A percentile compares a stretch with the other conserved stretches of the same genome.
phyloP scores from a whole-genome alignment of 2,113 vertebrate genomes.

The Protomyctophum bolini region DNA sequence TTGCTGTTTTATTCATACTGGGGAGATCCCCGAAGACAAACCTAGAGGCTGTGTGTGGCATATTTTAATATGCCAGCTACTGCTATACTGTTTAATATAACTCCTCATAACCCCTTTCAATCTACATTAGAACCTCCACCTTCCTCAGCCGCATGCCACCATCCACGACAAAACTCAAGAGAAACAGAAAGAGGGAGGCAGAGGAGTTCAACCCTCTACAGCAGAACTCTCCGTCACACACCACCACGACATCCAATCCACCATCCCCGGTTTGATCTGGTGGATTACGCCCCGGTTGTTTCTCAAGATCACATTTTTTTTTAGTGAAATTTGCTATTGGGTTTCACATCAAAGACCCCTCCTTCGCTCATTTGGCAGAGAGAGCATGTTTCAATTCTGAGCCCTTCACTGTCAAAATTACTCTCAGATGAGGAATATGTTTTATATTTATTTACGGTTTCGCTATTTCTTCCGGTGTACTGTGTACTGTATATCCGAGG shows the following conservation, averaged over 20 bases:
- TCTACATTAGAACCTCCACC: constrained; percentile 30
- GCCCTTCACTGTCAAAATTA: constrained; percentile 50
- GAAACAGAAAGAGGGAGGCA: constrained; percentile 21
- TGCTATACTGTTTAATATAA: constrained; percentile 60
- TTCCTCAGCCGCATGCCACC: constrained; percentile 28
- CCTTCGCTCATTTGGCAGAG: constrained; percentile 21
- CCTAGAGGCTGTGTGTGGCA: constrained; percentile 77
- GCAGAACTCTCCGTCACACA: constrained; percentile 22
- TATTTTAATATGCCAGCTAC: constrained; percentile 75
- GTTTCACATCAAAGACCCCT: constrained; percentile 43
- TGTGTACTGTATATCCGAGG: not conserved
- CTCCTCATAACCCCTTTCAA: constrained; percentile 66
- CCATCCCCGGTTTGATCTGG: constrained; percentile 38
- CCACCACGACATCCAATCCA: constrained; percentile 27
- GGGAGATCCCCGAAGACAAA: constrained; percentile 85
- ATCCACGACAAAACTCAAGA: constrained; percentile 43
- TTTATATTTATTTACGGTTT: constrained; percentile 50
- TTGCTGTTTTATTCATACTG: constrained; percentile 89
- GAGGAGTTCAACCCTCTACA: constrained; percentile 6
- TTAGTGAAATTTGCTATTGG: constrained; percentile 25
- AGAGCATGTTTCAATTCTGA: constrained; percentile 49
- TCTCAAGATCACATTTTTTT: constrained; percentile 41
- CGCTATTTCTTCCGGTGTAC: not conserved
- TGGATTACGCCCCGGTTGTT: constrained; percentile 30
- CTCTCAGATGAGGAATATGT: constrained; percentile 54